Conservation (phyloP, 2,113 vertebrate species). For the Phaetusa simplex region DNA sequence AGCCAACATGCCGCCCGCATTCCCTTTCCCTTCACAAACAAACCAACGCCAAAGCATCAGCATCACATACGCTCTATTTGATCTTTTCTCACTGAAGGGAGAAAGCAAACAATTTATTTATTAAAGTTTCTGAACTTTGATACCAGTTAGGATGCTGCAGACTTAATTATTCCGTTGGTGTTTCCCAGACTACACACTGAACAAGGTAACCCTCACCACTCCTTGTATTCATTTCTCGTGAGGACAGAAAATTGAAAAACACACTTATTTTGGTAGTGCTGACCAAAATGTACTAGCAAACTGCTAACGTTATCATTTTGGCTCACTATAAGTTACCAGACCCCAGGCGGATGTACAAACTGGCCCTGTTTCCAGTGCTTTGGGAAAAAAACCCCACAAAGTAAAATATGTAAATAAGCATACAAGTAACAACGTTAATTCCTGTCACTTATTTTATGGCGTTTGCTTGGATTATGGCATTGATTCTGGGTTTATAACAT, state of each 20-base stretch:
- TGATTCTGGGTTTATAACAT: not conserved
- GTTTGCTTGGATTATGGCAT: not conserved
- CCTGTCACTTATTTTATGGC: not conserved
- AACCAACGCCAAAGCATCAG: not conserved
- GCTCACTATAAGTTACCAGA: not conserved
- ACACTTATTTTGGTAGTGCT: not conserved
- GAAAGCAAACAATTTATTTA: not conserved
- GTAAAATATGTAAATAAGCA: not conserved
- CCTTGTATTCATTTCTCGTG: not conserved
- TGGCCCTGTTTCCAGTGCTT: not conserved
- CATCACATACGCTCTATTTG: not conserved
- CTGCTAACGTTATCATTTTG: not conserved
- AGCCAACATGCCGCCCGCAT: fast-evolving
- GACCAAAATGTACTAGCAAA: not conserved
- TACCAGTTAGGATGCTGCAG: not conserved
- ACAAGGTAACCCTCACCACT: not conserved
- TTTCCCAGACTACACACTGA: not conserved
- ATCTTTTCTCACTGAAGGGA: not conserved
- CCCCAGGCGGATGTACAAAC: not conserved
- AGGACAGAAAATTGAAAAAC: not conserved
- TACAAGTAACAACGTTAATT: not conserved
- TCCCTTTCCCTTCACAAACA: not conserved
- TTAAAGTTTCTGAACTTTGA: not conserved
- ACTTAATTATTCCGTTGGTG: not conserved
- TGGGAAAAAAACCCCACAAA: fast-evolving